Base-by-base conservation (phyloP, 2,797 vertebrate genomes). In the Gymnopithys bicolor region DNA sequence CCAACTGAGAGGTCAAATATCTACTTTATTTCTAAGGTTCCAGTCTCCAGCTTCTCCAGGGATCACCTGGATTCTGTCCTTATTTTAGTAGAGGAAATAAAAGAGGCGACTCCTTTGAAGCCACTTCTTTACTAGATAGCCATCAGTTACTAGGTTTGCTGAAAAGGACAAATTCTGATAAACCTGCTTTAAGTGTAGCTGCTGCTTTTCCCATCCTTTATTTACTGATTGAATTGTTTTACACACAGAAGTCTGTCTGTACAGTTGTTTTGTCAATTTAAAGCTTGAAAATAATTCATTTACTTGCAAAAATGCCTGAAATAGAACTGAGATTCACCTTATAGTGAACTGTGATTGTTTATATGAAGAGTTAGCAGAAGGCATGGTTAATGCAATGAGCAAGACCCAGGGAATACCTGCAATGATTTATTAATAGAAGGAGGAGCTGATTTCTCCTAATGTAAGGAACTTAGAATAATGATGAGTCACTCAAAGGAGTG, bases 201-300 rank as follows among this genome's bases (percentile, higher is more conserved):
- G 89, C 94, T 95, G 90, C 92, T 95, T 94, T 93, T 92, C 41
- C 66, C 55, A 79, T 67, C 30, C 21, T 43, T 70, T 87, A 35
- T 19, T 87, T 73, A 79, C 79, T 70, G 51, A 75, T 67, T 59
- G 58, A 52, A 78, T 84, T 76, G 30, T 93, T 93, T 83, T 81
- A 53, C 30, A 64, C 49, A 80, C 35, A 69, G 37, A 70, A 82
- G 33, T 62, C 75, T 93, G 89, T 37, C 80, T 96, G 71, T 86
- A 76, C 74, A 35, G 43, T 69, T 84, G 23, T 85, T 89, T 90
- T 88, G 79, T 82, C 71, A 46, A 49, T 69, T 81, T 85, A 74
- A 84, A 89, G 73, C 86, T 91, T 92, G 87, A 94, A 95, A 95
- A 68, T 45, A 14, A 55, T 67, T 93, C 95, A 85, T 94, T 90